Base-by-base conservation (phyloP, 2,797 vertebrate species). In the Poliocrania exsul region DNA sequence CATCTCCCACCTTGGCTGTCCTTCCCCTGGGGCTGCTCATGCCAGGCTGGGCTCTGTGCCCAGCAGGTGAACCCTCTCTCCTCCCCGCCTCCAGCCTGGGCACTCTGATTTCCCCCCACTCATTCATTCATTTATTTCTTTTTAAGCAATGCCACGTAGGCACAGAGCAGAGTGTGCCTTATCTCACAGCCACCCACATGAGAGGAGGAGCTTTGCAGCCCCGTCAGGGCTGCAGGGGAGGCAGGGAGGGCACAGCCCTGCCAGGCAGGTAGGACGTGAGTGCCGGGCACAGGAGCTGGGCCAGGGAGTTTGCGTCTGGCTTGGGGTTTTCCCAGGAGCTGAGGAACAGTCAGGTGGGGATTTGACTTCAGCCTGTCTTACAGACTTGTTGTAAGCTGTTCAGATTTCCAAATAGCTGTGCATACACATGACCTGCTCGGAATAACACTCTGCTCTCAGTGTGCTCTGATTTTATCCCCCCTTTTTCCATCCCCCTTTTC, bases 391-490 rank as follows among this genome's bases (percentile, higher is more conserved):
- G 70, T 3, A 14, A 64, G 71, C 13, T 13, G 42, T 5, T 62
- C 70, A 24, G 2, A 17, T 60, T 71, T 29, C 51, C 73, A 53
- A 51, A 67, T 38, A 33, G 2, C 11, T 26, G 8, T 1, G 1
- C 8, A 12, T n/a, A 19, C 25, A 3, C 7, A 5, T 21, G 26
- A 66, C 10, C 28, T 23, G 3, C 69, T 23, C 54, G 20, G 53
- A 61, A 6, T 29, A 53, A 35, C 29, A 38, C 2, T 0, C 2
- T 17, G 3, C 67, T 50, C 56, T 3, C 25, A 42, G 24, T 0
- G 0, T 18, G 51, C 37, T 81, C n/a, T 61, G 46, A 26, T 2
- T 77, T 72, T 29, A 23, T 31, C 2, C 28, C 11, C 13, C 7
- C 5, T 23, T 23, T 20, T n/a, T 17, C 44, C 11, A 5, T 5